Percentiles rank a stretch among this genome's conserved stretches.
These are phyloP conservation scores for Naja naja DNA, from an alignment of 2,113 vertebrate species.

Conservation along the genomic window DNA sequence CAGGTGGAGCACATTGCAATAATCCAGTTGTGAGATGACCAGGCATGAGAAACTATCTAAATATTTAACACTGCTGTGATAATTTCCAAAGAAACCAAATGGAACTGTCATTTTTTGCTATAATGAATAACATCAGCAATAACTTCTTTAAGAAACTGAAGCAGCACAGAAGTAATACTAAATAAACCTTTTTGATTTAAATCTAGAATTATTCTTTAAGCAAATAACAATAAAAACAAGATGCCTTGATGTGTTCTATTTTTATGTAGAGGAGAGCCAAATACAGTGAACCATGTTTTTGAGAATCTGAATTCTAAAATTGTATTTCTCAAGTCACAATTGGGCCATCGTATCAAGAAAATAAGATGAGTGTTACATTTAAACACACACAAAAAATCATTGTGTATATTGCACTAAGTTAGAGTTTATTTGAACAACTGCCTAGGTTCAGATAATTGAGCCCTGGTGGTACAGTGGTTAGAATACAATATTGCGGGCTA, in stretches of 20 bases:
- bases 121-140: conserved; percentile 38
- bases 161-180: too few species aligned
- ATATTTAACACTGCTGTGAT: too few species aligned
- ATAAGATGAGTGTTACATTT: background rate
- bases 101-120: background rate
- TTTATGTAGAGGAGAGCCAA: conserved; percentile 17
- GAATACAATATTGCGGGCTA: too few species aligned
- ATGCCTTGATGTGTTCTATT: conserved; percentile 24
- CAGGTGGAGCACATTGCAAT: too few species aligned
- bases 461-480: too few species aligned
- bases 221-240: conserved; percentile 15
- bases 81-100: too few species aligned
- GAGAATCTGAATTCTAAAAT: conserved; percentile 31
- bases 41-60: too few species aligned
- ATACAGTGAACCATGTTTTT: conserved; percentile 43
- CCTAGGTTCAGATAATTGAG: too few species aligned
- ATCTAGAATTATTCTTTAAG: conserved; percentile 38
- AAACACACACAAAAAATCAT: background rate
- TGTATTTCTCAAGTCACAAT: conserved; percentile 3
- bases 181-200: conserved; percentile 14
- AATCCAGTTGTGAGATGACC: too few species aligned
- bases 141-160: too few species aligned
- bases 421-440: too few species aligned
- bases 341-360: background rate
- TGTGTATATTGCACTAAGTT: background rate